Conservation (phyloP, 2,797 vertebrate species). For the Pseudochirops corinnae region DNA sequence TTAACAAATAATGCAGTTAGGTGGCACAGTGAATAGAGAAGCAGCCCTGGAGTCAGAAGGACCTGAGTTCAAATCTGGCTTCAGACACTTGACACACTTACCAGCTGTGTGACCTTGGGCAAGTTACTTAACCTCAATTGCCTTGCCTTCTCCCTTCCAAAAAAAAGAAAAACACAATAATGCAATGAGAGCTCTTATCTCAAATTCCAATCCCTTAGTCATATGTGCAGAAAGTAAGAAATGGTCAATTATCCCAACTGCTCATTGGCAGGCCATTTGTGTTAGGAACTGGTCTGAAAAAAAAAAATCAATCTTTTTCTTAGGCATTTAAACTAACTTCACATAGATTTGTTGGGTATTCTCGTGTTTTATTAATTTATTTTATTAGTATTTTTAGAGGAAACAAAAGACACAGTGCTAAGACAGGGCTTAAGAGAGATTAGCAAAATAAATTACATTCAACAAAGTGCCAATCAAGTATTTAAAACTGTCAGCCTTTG, state of each 20-base stretch:
- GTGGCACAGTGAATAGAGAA: no score
- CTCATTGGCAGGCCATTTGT: slow-evolving; percentile 38
- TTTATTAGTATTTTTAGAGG: neutral
- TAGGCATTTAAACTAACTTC: neutral
- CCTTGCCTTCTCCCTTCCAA: no score
- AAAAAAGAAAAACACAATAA: neutral
- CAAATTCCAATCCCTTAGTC: slow-evolving; percentile 2
- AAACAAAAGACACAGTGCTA: slow-evolving; percentile 52
- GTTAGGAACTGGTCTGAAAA: neutral
- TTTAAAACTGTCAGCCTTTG: slow-evolving; percentile 66
- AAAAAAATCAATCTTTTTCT: neutral
- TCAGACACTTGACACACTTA: no score
- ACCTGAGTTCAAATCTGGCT: no score
- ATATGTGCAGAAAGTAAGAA: slow-evolving; percentile 51
- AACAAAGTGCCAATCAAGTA: slow-evolving; percentile 60
- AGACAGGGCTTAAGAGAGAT: slow-evolving; percentile 46
- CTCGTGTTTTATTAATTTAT: slow-evolving; percentile 39
- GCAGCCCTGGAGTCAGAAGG: no score
- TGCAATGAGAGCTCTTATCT: slow-evolving; percentile 23
- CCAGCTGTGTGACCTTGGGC: no score
- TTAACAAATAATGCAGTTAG: slow-evolving; percentile 41
- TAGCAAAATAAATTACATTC: slow-evolving; percentile 65
- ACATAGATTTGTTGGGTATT: slow-evolving; percentile 34
- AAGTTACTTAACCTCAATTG: no score
- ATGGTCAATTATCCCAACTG: slow-evolving; percentile 1